Conservation (phyloP, 2,888 invertebrate species). For the Antheraea yamamai region DNA sequence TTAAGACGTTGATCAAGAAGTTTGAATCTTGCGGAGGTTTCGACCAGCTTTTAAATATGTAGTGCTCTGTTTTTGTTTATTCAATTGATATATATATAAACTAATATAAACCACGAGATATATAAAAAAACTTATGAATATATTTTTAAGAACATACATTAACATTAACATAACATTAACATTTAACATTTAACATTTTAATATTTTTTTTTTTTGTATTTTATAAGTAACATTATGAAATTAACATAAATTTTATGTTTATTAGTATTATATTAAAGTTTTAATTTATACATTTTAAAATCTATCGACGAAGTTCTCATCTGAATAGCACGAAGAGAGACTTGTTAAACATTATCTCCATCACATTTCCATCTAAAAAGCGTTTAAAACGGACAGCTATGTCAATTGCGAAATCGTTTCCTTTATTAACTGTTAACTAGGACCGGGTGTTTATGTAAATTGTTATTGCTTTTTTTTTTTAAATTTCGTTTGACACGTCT, state of each 20-base stretch:
- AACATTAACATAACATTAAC: no score
- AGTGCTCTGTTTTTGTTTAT: no score
- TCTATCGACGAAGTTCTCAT: background rate
- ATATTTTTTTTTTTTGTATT: no score
- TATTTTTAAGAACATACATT: no score
- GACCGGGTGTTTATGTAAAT: constrained; percentile 80
- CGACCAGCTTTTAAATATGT: no score
- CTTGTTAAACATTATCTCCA: constrained; percentile 74
- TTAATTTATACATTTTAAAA: constrained; percentile 2
- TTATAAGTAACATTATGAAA: no score
- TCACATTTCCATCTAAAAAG: constrained; percentile 75
- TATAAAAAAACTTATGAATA: no score
- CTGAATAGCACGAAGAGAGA: constrained; percentile 2
- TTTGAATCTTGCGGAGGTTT: no score
- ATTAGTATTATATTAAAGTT: background rate
- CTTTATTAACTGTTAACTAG: constrained; percentile 82
- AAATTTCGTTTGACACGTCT: constrained; percentile 78
- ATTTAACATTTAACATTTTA: no score
- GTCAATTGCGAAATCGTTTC: constrained; percentile 78
- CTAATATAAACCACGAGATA: no score
- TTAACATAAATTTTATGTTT: background rate
- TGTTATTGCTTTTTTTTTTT: constrained; percentile 81
- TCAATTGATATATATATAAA: no score
- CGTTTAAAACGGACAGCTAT: constrained; percentile 65
- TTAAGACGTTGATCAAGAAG: no score